These are phyloP conservation scores for Phaonia tiefii DNA, from an alignment of 2,888 invertebrate genomes.

Conservation along the genomic window DNA sequence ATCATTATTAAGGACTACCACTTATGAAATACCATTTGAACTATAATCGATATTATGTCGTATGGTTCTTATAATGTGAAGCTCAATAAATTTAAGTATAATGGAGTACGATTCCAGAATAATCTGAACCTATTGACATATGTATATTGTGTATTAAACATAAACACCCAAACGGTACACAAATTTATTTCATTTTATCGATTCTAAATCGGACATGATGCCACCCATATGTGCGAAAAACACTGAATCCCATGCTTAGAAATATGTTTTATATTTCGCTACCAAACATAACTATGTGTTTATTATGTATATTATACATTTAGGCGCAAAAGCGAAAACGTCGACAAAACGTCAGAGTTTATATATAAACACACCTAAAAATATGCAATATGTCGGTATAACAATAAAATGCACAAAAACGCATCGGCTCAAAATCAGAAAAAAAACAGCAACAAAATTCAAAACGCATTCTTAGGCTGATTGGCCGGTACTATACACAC, in stretches of 20 bases:
- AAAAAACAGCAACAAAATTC: conserved; percentile 20
- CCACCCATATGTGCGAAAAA: background rate
- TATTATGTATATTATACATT: background rate
- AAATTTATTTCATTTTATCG: no score
- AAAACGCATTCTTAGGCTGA: conserved; percentile 56
- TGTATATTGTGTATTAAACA: no score
- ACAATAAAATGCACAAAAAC: background rate
- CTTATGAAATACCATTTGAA: no score
- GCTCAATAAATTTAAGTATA: no score
- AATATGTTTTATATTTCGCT: conserved; percentile 13
- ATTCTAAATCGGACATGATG: no score
- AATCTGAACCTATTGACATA: no score
- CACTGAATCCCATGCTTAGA: conserved; percentile 25
- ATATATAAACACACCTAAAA: conserved; percentile 51
- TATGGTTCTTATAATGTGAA: no score
- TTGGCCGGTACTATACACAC: conserved; percentile 52
- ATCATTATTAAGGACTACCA: no score
- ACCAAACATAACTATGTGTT: conserved; percentile 23
- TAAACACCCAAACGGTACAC: no score
- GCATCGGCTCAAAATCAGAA: background rate
- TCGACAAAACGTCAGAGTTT: conserved; percentile 32
- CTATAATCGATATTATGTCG: no score
- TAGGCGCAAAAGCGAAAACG: background rate
- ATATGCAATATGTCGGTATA: conserved; percentile 12
- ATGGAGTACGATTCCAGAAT: no score